Evolutionary conservation across 2,888 invertebrate genomes (phyloP), one percentile per base, ranked within the genome.

Genomic region (Cephus pygmeus): DNA sequence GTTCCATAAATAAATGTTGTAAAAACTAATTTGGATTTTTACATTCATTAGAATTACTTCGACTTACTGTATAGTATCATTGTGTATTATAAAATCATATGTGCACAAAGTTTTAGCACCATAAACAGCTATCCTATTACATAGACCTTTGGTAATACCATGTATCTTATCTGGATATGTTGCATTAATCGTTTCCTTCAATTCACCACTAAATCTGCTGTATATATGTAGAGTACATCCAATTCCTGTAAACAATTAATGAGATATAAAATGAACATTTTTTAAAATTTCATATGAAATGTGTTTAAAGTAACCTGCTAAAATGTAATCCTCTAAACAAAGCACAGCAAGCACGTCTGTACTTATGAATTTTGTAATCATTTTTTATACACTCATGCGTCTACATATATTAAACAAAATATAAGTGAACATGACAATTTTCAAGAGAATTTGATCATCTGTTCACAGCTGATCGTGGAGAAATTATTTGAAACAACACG

Each of bases 121-220:
- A 79, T 86, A 91, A 75, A 90, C 79, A 73, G 88, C 87, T 31
- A 91, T 79, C 40, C 82, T 85, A 75, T 88, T 83, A 30, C 82
- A 80, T 31, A 82, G 79, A 30, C 86, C 86, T 73, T 81, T 75
- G 12, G 86, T 77, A 40, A 91, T 90, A 9, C 86, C 87, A 81
- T 90, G 89, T 76, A 91, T 88, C 79, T 88, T 90, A 77, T 87
- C 85, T 3, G 87, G 83, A 78, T 88, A 84, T 11, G 88, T 82
- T 56, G 85, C 85, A 69, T 86, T 77, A 34, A 87, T 80, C 79
- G 86, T 87, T 11, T 69, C 71, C 34, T 82, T 79, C 1, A 88
- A 76, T 75, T 87, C 40, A 12, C 77, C 80, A 35, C 81, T 84
- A 3, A 69, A 78, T 77, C 79, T 79, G 31, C 82, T 69, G 78